Percentiles rank a stretch among this genome's conserved stretches.
These are phyloP conservation scores for Lepidochitona cinerea DNA, from an alignment of 2,888 invertebrate species.

Conservation along the genomic window DNA sequence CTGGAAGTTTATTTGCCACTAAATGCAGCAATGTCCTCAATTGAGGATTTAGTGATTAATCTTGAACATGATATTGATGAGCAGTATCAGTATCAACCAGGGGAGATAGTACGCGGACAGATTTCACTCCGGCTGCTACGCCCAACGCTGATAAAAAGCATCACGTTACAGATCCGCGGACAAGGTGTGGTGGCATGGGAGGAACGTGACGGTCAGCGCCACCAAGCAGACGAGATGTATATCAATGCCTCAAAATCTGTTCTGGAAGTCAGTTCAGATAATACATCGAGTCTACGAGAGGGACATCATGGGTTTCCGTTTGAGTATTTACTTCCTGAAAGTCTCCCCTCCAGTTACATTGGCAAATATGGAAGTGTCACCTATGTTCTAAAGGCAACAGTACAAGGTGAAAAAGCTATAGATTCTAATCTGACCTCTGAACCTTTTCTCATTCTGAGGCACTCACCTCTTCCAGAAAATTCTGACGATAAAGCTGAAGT, in stretches of 20 bases:
- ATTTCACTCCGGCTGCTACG: slow-evolving; percentile 29
- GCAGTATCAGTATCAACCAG: slow-evolving; percentile 70
- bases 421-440: slow-evolving; percentile 67
- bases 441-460: slow-evolving; percentile 64
- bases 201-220: slow-evolving; percentile 43
- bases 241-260: slow-evolving; percentile 56
- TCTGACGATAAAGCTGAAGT: slow-evolving; percentile 26
- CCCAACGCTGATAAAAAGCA: slow-evolving; percentile 29
- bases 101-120: slow-evolving; percentile 63
- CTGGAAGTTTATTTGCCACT: no score
- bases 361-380: slow-evolving; percentile 70
- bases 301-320: slow-evolving; percentile 64
- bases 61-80: slow-evolving; percentile 70
- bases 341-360: slow-evolving; percentile 69
- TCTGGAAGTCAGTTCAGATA: slow-evolving; percentile 23
- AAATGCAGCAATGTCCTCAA: slow-evolving; percentile 10
- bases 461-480: slow-evolving; percentile 36
- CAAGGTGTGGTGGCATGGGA: slow-evolving; percentile 67
- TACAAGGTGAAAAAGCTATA: slow-evolving; percentile 57
- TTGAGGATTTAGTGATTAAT: slow-evolving; percentile 54
- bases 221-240: slow-evolving; percentile 63
- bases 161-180: slow-evolving; percentile 44
- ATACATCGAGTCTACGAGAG: slow-evolving; percentile 37
- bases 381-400: slow-evolving; percentile 66
- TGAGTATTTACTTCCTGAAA: slow-evolving; percentile 62